phyloP scores from a whole-genome alignment of 1,140 invertebrate genomes.

The Procambarus virginalis region DNA sequence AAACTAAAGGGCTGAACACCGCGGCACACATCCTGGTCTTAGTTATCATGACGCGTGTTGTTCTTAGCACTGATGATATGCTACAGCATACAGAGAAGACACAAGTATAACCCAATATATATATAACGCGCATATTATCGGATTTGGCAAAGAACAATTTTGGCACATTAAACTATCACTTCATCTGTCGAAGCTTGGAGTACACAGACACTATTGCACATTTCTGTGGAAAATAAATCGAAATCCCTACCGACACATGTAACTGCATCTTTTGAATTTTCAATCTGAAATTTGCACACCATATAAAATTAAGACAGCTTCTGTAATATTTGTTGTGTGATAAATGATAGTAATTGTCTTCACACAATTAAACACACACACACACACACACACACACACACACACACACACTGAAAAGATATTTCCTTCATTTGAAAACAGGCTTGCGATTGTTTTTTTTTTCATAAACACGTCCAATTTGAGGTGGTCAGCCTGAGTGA shows the following conservation, averaged over 20 bases:
- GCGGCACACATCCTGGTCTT: background rate
- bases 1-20: background rate
- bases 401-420: too few relatives aligned
- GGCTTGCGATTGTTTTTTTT: too few relatives aligned
- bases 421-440: too few relatives aligned
- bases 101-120: background rate
- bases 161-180: background rate
- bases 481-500: too few relatives aligned
- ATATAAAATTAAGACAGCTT: background rate
- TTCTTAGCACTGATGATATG: too few relatives aligned
- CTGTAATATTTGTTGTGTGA: background rate
- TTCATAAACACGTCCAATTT: too few relatives aligned
- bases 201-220: background rate
- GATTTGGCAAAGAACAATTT: background rate
- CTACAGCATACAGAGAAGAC: background rate
- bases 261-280: background rate
- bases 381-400: too few relatives aligned
- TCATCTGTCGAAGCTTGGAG: background rate
- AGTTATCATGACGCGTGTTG: background rate
- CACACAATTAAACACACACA: background rate
- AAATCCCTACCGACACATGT: background rate
- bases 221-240: background rate
- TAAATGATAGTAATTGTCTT: background rate
- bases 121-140: background rate
- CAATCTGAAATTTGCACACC: background rate